Base-by-base conservation (phyloP, 2,888 invertebrate genomes). In the Cremastinae sp. region DNA sequence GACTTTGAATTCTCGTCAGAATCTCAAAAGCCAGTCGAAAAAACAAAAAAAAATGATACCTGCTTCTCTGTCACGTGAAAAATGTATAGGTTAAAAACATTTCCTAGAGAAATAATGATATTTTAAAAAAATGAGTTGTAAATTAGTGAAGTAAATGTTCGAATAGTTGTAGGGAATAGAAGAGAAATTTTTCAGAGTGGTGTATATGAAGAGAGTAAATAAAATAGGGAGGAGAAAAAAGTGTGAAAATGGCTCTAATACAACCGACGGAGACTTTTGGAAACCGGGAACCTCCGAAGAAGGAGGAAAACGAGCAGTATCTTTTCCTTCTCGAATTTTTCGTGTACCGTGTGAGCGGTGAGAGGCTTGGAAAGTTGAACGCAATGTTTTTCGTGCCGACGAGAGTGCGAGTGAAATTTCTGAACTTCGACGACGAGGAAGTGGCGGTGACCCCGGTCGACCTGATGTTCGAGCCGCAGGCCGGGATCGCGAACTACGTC, bases 291-390 rank as follows among this genome's bases (percentile, higher is more conserved):
- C 62, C 75, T 5, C 73, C 69, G 0, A 8, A 28, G 3, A 47
- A 61, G 2, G 56, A 56, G 14, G 53, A 58, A 3, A 72, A 73
- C 22, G 85, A 87, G 18, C 85, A 88, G 8, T 87, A 85, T 72
- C 80, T 89, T n/a, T 93, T 94, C 84, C 91, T 94, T 8, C 85
- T 94, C 22, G 94, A 94, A 83, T 93, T 93, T 79, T 91, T 93
- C 56, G 91, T 94, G 12, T 92, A 93, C 81, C 92, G 92, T 81
- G 82, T 87, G 22, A 79, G 79, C 12, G 84, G 89, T 18, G 78
- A 82, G 0, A 81, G 89, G 20, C 59, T 89, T 16, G 82, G 81
- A 0, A 85, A 86, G 49, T 66, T 89, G 4, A 89, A 89, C 68
- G 82, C 83, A 16, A 88, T 87, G 85, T 88, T 87, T 77, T 85